Evolutionary conservation across 2,888 invertebrate genomes (phyloP).

Genomic region (Napeogenes sylphis): DNA sequence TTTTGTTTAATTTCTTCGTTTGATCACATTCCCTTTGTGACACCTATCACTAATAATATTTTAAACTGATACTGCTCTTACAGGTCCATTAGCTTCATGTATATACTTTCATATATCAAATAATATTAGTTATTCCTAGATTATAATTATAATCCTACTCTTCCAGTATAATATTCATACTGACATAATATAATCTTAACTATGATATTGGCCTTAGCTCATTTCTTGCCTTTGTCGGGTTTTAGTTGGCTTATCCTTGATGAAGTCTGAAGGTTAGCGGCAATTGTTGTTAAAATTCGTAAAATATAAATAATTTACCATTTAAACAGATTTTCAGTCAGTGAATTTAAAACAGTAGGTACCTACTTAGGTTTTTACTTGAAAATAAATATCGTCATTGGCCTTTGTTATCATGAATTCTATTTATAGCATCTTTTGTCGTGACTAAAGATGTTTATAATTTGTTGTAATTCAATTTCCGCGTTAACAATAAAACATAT

Average conservation of each 20-base stretch:
- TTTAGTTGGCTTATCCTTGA: neutral
- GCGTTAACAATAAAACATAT: slow-evolving; percentile 2
- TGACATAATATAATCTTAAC: no score
- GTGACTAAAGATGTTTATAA: slow-evolving; percentile 17
- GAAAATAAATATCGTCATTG: slow-evolving; percentile 11
- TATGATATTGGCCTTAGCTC: neutral
- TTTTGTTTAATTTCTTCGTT: slow-evolving; percentile 5
- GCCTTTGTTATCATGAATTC: slow-evolving; percentile 12
- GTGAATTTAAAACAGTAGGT: no score
- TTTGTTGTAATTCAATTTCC: slow-evolving; percentile 18
- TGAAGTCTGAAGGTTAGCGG: neutral
- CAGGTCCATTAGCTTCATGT: no score
- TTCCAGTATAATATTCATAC: neutral
- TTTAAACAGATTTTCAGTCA: no score
- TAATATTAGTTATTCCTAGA: no score
- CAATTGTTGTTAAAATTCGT: slow-evolving; percentile 4
- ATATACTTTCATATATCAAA: no score
- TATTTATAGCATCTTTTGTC: slow-evolving; percentile 15
- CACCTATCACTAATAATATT: neutral
- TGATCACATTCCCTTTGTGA: neutral
- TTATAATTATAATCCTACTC: neutral
- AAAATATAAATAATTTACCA: neutral
- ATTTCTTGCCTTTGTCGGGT: neutral
- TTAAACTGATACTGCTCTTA: neutral
- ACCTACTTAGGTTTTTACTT: slow-evolving; percentile 2